A percentile compares a stretch with the other conserved stretches of the same genome.
Evolutionary conservation across 2,113 vertebrate species (phyloP).

Genomic region (Ictidomys tridecemlineatus): DNA sequence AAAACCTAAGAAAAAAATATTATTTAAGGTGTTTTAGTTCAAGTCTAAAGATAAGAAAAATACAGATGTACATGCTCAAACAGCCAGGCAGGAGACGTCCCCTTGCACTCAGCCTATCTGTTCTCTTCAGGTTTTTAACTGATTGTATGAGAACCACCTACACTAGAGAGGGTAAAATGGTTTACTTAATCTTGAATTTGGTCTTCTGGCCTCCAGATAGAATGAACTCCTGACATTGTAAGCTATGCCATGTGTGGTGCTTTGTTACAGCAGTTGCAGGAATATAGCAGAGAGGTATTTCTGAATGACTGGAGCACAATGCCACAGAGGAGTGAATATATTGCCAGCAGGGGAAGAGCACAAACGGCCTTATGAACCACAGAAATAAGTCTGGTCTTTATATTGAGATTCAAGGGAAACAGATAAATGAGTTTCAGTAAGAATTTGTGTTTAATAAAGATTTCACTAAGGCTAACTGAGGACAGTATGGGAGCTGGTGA

Average conservation of each 20-base stretch:
- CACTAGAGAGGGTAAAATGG: too few relatives aligned
- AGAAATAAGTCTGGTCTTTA: background rate
- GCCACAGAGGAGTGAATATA: background rate
- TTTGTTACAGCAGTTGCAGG: background rate
- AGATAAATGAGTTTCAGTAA: background rate
- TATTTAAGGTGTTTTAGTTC: background rate
- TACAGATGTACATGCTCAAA: background rate
- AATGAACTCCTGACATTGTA: background rate
- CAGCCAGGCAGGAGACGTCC: background rate
- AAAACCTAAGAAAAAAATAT: background rate
- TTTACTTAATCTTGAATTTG: background rate
- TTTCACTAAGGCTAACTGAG: background rate
- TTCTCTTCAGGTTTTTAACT: background rate
- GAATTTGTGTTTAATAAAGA: background rate
- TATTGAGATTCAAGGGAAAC: background rate
- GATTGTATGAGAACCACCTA: background rate
- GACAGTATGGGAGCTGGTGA: background rate
- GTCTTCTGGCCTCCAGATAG: background rate
- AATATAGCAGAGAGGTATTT: background rate
- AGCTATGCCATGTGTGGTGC: background rate
- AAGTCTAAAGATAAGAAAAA: background rate
- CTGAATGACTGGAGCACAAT: background rate
- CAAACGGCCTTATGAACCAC: background rate
- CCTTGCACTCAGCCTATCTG: background rate
- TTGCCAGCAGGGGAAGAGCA: background rate